phyloP scores from a whole-genome alignment of 2,797 vertebrate species.

The Halcyon chelicuti region DNA sequence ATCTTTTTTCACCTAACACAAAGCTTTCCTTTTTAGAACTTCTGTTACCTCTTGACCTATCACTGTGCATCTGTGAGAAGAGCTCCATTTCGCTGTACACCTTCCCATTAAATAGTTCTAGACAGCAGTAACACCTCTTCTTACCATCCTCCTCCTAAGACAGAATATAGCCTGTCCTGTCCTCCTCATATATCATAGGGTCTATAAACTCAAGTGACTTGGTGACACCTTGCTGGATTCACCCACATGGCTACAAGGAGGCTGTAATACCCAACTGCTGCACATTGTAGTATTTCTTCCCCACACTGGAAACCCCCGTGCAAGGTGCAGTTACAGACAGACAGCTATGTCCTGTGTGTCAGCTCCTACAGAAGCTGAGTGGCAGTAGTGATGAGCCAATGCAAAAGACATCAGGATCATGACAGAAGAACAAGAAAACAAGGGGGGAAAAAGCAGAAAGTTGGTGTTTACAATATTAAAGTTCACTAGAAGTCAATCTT shows the following conservation, averaged over 20 bases:
- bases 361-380: not conserved
- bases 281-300: not conserved
- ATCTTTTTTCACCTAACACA: not conserved
- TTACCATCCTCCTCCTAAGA: not conserved
- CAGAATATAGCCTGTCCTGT: not conserved
- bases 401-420: not conserved
- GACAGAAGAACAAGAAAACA: not conserved
- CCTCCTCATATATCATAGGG: not conserved
- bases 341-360: not conserved
- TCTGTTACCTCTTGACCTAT: not conserved
- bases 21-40: not conserved
- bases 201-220: not conserved
- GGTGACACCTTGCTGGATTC: not conserved
- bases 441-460: not conserved
- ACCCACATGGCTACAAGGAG: fast-evolving
- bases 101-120: not conserved
- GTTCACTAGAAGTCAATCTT: not conserved
- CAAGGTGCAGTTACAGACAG: not conserved
- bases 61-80: not conserved
- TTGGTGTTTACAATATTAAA: not conserved
- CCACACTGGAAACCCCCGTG: fast-evolving
- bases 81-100: not conserved
- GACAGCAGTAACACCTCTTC: not conserved
- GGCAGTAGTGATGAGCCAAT: not conserved
- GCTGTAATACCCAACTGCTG: not conserved